Evolutionary conservation across 2,888 invertebrate genomes (phyloP), one percentile per base, ranked within the genome.

Genomic region (Sthenelais limicola): DNA sequence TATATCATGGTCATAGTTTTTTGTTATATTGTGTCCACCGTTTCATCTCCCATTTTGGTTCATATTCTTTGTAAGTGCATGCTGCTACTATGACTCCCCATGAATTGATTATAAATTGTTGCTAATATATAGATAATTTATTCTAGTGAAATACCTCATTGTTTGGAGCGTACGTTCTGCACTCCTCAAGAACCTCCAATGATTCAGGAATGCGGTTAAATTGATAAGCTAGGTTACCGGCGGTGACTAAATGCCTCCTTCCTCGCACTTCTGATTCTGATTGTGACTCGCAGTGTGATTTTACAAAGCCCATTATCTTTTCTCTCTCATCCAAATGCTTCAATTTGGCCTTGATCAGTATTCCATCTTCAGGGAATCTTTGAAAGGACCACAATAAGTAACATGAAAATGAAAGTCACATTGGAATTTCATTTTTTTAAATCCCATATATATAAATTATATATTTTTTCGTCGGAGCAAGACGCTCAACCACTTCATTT

Each of bases 361-460:
- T 62, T 21, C 38, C 21, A 24, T 35, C 35, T 1, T 38, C 38
- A 4, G 62, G 62, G 38, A 62, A 62, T 9, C 62, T 62, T 24
- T 12, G 3, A 5, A 15, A 5, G 18, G 7, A 15, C 33, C 4
- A 33, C 2, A 33, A 21, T 7, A 58, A 5, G 18, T 43, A 43
- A 12, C 18, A 12, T 33, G 2, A 5, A 21, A 24, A 35, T 24
- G n/a, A 21, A n/a, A 58, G 3, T 24, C 49, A 9, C 49, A 18
- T n/a, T 9, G 49, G 7, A 9, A 49, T 7, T n/a, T 12, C 7
- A 12, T n/a, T 21, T 12, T 51, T 7, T 51, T 7, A 12, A 51
- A 5, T 51, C 51, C 18, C n/a, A n/a, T n/a, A n/a, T n/a, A n/a
- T n/a, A n/a, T n/a, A n/a, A n/a, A n/a, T n/a, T n/a, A n/a, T n/a